Evolutionary conservation across 2,113 vertebrate genomes (phyloP).

Genomic region (Plectropomus leopardus): DNA sequence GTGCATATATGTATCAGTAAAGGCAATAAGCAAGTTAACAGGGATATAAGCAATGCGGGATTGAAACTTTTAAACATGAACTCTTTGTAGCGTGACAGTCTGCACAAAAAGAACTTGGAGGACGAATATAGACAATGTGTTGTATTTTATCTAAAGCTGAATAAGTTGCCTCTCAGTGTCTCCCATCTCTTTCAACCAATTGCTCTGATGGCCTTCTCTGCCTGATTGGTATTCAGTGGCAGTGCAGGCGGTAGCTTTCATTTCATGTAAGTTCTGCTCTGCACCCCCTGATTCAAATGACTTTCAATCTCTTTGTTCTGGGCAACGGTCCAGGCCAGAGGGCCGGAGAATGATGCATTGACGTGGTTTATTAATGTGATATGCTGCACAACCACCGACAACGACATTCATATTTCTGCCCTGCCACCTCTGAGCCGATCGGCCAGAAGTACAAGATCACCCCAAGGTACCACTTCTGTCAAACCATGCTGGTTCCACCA

Average conservation of each 20-base stretch:
- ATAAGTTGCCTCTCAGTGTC: conserved; percentile 5
- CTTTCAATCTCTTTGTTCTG: conserved; percentile 81
- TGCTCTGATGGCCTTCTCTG: conserved; percentile 17
- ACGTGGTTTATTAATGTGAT: conserved; percentile 75
- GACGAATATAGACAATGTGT: rapidly evolving
- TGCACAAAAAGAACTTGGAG: not conserved
- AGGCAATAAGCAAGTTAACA: not conserved
- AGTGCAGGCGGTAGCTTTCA: conserved; percentile 50
- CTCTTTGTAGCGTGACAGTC: not conserved
- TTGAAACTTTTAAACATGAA: not conserved
- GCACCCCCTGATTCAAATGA: conserved; percentile 68
- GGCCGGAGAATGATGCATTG: conserved; percentile 67
- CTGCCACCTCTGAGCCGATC: conserved; percentile 42
- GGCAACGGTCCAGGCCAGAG: conserved; percentile 71
- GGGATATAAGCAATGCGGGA: not conserved
- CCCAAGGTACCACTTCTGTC: conserved; percentile 44
- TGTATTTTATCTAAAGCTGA: not conserved
- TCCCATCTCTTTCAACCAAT: conserved; percentile 31
- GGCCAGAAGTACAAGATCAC: conserved; percentile 45
- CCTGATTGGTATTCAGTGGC: conserved; percentile 68
- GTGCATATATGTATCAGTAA: no score
- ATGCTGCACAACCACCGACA: conserved; percentile 55
- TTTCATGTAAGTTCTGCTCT: conserved; percentile 70
- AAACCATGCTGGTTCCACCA: conserved; percentile 29
- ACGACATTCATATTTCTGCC: conserved; percentile 68